Conservation (phyloP, 2,797 vertebrate genomes). For the Craterocephalus amniculus region DNA sequence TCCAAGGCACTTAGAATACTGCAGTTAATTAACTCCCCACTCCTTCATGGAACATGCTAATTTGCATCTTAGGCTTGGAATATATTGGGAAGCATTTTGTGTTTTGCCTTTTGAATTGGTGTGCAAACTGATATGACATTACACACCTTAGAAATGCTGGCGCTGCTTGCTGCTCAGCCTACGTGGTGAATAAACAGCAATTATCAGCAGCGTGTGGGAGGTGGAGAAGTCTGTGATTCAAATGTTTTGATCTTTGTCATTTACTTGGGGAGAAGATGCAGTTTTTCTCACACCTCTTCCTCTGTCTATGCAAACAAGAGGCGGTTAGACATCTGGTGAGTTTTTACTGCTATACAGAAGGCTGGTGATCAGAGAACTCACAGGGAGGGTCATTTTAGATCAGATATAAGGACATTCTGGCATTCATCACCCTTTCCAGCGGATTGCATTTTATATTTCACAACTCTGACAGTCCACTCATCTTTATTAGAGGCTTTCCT, state of each 20-base stretch:
- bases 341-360: constrained; percentile 17
- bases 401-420: constrained; percentile 39
- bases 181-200: constrained; percentile 11
- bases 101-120: constrained; percentile 26
- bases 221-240: constrained; percentile 16
- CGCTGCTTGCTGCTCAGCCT: not conserved
- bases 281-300: constrained; percentile 5
- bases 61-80: constrained; percentile 44
- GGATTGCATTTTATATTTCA: constrained; percentile 56
- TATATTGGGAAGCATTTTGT: constrained; percentile 32
- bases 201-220: constrained; percentile 8
- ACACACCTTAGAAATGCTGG: constrained; percentile 2
- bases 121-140: constrained; percentile 17
- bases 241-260: constrained; percentile 21
- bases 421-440: constrained; percentile 51
- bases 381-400: constrained; percentile 23
- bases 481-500: constrained; percentile 61
- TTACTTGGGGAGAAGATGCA: not conserved
- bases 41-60: constrained; percentile 33
- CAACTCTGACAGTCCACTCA: constrained; percentile 62
- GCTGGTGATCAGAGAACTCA: constrained; percentile 21
- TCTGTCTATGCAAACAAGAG: constrained; percentile 9
- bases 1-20: constrained; percentile 34
- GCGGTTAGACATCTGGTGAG: not conserved
- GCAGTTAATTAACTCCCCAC: constrained; percentile 55